Percentiles rank a stretch among this genome's conserved stretches.
Conservation (phyloP, 2,888 invertebrate species). For the Xylocampa areola region DNA sequence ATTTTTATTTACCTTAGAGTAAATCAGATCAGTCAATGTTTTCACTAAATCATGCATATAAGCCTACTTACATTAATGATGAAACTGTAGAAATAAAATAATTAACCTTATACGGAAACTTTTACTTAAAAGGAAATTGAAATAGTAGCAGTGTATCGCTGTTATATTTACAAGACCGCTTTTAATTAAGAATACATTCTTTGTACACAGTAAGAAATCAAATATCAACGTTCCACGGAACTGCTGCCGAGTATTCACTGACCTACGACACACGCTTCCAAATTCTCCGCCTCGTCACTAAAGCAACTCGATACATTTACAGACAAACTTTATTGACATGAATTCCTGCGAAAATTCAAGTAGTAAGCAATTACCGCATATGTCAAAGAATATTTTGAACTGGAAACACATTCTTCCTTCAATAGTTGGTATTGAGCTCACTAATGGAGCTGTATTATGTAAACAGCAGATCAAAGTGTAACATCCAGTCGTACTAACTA, state of each 20-base stretch:
- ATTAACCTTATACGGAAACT: constrained; percentile 11
- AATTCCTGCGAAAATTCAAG: not conserved
- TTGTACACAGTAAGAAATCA: constrained; percentile 15
- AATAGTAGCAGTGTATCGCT: constrained; percentile 34
- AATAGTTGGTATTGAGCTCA: constrained; percentile 10
- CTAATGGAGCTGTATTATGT: constrained; percentile 22
- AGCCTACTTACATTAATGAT: too few relatives aligned
- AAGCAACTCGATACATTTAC: constrained; percentile 2
- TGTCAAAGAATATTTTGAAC: constrained; percentile 9
- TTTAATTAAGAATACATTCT: constrained; percentile 27
- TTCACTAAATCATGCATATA: too few relatives aligned
- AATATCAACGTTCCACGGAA: constrained; percentile 34
- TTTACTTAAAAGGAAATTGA: constrained; percentile 35
- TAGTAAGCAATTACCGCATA: not conserved
- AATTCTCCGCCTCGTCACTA: not conserved
- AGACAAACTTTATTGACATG: constrained; percentile 1
- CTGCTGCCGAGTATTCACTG: constrained; percentile 39
- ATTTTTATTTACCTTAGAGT: not conserved
- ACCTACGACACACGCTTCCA: constrained; percentile 27
- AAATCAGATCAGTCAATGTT: not conserved
- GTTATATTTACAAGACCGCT: constrained; percentile 41
- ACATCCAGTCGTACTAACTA: constrained; percentile 31
- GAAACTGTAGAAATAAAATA: constrained; percentile 7
- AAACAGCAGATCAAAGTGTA: constrained; percentile 34
- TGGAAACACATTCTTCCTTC: constrained; percentile 15